phyloP scores from a whole-genome alignment of 2,888 invertebrate genomes.

The Chydorus sphaericus region DNA sequence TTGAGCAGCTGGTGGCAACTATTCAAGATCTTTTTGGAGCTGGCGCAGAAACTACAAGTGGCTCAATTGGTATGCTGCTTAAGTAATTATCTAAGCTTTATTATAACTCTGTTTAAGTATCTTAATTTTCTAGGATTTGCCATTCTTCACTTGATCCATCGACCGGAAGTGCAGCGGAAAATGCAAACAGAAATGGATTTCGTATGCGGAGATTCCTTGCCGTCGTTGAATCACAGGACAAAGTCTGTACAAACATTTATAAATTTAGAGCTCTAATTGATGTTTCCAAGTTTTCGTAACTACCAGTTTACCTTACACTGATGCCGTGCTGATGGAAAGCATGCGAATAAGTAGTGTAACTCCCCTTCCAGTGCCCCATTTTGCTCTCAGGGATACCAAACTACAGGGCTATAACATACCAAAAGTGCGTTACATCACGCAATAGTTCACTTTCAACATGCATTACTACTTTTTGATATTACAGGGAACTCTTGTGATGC shows the following conservation, averaged over 20 bases:
- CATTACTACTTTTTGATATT: not conserved
- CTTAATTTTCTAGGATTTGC: constrained; percentile 18
- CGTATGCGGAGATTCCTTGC: constrained; percentile 7
- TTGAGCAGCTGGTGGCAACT: constrained; percentile 21
- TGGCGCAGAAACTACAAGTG: constrained; percentile 17
- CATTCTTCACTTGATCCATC: constrained; percentile 19
- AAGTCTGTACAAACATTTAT: constrained; percentile 11
- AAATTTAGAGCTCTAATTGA: not conserved
- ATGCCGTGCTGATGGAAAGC: constrained; percentile 24
- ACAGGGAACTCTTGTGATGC: constrained; percentile 36
- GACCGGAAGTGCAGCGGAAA: constrained; percentile 19
- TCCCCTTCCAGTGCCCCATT: constrained; percentile 21
- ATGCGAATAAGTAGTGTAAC: constrained; percentile 21
- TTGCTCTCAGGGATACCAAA: constrained; percentile 20
- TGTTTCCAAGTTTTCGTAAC: not conserved
- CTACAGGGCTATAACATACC: constrained; percentile 24
- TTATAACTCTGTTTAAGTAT: not conserved
- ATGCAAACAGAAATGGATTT: constrained; percentile 20
- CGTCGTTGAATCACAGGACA: constrained; percentile 12
- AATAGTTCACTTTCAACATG: not conserved
- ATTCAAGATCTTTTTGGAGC: constrained; percentile 21
- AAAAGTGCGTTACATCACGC: not conserved
- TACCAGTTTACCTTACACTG: constrained; percentile 20
- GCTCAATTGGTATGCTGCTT: constrained; percentile 2
- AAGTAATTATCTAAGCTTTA: not conserved